These are phyloP conservation scores for Onthophagus sagittarius DNA, from an alignment of 2,888 invertebrate genomes.

Conservation along the genomic window DNA sequence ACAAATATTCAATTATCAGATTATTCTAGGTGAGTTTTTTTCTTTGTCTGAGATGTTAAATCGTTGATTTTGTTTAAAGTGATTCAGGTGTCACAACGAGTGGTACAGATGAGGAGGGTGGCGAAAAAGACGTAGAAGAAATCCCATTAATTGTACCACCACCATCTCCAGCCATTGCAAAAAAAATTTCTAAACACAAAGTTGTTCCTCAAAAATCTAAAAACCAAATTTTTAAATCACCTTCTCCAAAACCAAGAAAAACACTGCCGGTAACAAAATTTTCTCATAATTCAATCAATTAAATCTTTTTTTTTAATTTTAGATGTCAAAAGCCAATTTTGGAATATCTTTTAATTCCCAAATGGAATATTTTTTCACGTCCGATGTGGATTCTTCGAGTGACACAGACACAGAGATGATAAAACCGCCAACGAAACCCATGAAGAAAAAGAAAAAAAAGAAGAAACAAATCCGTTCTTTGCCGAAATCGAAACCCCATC, in stretches of 20 bases:
- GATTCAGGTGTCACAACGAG: slow-evolving; percentile 73
- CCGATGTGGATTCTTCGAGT: slow-evolving; percentile 27
- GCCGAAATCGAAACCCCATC: slow-evolving; percentile 25
- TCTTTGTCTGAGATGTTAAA: neutral
- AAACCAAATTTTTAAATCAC: slow-evolving; percentile 39
- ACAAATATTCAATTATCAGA: slow-evolving; percentile 82
- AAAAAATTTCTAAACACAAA: slow-evolving; percentile 40
- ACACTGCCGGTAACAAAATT: slow-evolving; percentile 55
- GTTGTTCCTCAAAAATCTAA: slow-evolving; percentile 17
- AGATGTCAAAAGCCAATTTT: slow-evolving; percentile 59
- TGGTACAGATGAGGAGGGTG: slow-evolving; percentile 67
- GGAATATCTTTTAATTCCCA: slow-evolving; percentile 45
- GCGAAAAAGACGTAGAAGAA: slow-evolving; percentile 47
- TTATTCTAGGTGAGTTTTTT: slow-evolving; percentile 70
- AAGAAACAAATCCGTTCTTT: slow-evolving; percentile 28
- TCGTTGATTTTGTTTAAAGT: slow-evolving; percentile 45
- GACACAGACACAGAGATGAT: slow-evolving; percentile 18
- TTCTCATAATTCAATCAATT: slow-evolving; percentile 17
- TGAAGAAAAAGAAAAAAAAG: slow-evolving; percentile 32
- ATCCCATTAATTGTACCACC: slow-evolving; percentile 61
- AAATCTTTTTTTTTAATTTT: slow-evolving; percentile 28
- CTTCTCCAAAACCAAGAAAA: slow-evolving; percentile 47
- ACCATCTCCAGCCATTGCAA: slow-evolving; percentile 62
- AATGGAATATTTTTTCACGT: slow-evolving; percentile 33
- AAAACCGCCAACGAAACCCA: slow-evolving; percentile 20